Evolutionary conservation across 2,113 vertebrate species (phyloP).

Genomic region (Phoxinus phoxinus): DNA sequence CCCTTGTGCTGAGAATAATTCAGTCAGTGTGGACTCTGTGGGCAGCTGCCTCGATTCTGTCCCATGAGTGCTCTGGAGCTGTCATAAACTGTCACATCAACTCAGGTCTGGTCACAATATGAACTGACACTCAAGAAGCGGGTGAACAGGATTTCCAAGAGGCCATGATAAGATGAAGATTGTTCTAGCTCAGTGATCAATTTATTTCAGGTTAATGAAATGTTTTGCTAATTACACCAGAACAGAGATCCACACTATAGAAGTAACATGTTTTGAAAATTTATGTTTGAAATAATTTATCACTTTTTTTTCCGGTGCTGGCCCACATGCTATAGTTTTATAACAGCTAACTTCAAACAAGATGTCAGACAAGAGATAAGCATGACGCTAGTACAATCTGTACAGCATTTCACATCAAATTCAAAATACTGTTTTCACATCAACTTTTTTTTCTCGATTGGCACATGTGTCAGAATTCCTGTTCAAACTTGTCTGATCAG

Average conservation of each 20-base stretch:
- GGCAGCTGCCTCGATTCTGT: slow-evolving; percentile 61
- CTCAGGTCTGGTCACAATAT: slow-evolving; percentile 37
- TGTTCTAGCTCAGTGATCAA: slow-evolving; percentile 50
- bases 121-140: slow-evolving; percentile 54
- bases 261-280: not conserved
- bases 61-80: slow-evolving; percentile 62
- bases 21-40: slow-evolving; percentile 54
- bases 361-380: slow-evolving; percentile 5
- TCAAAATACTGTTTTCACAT: slow-evolving; percentile 43
- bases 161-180: slow-evolving; percentile 34
- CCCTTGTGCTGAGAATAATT: slow-evolving; percentile 41
- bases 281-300: not conserved
- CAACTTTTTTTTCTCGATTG: slow-evolving; percentile 32
- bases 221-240: not conserved
- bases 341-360: not conserved
- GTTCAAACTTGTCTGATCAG: slow-evolving; percentile 93
- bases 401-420: slow-evolving; percentile 17
- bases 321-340: slow-evolving; percentile 1
- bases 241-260: not conserved
- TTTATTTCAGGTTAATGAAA: slow-evolving; percentile 22
- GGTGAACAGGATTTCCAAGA: slow-evolving; percentile 33
- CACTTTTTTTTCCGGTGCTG: not conserved
- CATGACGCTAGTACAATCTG: not conserved
- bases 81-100: slow-evolving; percentile 69
- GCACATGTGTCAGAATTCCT: slow-evolving; percentile 83